These are phyloP conservation scores for Halocaridina rubra DNA, from an alignment of 2,888 invertebrate genomes.

Conservation along the genomic window DNA sequence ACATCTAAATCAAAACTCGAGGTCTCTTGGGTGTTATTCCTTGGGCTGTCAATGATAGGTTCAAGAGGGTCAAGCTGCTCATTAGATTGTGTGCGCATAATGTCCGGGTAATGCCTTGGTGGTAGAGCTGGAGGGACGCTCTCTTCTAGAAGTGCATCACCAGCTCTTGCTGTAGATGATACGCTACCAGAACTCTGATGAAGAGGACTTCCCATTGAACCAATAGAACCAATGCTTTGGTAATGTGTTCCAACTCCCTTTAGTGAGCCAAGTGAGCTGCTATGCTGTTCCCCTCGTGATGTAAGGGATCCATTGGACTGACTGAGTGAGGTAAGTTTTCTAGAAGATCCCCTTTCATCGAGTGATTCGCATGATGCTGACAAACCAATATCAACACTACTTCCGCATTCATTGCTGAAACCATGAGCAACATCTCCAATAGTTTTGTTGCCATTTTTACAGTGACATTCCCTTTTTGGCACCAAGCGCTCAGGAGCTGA, in stretches of 20 bases:
- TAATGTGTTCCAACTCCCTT: constrained; percentile 20
- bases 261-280: constrained; percentile 55
- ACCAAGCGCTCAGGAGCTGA: constrained; percentile 65
- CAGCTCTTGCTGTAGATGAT: constrained; percentile 1
- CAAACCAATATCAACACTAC: constrained; percentile 32
- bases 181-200: constrained; percentile 59
- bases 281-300: constrained; percentile 15
- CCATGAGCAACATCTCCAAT: constrained; percentile 52
- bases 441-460: constrained; percentile 52
- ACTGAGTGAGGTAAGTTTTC: not conserved
- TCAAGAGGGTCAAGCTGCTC: constrained; percentile 53
- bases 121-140: constrained; percentile 43
- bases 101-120: constrained; percentile 44
- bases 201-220: constrained; percentile 46
- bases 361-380: constrained; percentile 59
- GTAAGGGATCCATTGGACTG: constrained; percentile 9
- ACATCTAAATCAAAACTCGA: constrained; percentile 20
- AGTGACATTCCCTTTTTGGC: constrained; percentile 38
- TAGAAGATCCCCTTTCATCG: constrained; percentile 30
- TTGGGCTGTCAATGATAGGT: constrained; percentile 3
- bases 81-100: constrained; percentile 52
- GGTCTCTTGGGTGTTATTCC: constrained; percentile 13
- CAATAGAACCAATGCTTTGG: constrained; percentile 56
- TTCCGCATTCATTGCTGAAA: not conserved
- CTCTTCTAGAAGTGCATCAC: constrained; percentile 5